Evolutionary conservation across 2,113 vertebrate species (phyloP).

Genomic region (Rousettus leschenaultii): DNA sequence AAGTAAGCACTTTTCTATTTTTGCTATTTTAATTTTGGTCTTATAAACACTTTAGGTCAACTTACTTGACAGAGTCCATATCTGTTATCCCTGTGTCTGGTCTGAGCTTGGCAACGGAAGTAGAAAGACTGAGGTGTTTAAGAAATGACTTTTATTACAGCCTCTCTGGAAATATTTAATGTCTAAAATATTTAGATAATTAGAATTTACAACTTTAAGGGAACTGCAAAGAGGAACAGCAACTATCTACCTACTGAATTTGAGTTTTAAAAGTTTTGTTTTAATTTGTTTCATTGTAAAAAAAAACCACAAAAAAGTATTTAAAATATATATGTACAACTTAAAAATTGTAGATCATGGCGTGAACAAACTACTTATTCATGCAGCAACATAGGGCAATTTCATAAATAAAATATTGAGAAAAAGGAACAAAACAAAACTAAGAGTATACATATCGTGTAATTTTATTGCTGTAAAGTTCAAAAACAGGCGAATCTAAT

Average conservation of each 20-base stretch:
- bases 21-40: background rate
- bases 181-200: constrained; percentile 35
- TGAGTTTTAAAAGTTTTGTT: background rate
- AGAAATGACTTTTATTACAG: constrained; percentile 26
- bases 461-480: background rate
- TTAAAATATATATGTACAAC: background rate
- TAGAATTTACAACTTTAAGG: constrained; percentile 31
- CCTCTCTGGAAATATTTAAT: constrained; percentile 39
- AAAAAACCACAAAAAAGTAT: background rate
- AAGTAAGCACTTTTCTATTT: background rate
- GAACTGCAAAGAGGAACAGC: background rate
- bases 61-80: constrained; percentile 8
- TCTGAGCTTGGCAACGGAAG: background rate
- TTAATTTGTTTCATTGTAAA: constrained; percentile 18
- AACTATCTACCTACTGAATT: background rate
- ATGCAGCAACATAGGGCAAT: background rate
- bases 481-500: background rate
- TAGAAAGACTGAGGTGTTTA: constrained; percentile 1
- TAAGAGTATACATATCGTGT: background rate
- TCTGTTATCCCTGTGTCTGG: background rate
- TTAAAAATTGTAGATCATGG: background rate
- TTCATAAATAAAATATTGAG: background rate
- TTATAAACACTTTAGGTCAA: constrained; percentile 1
- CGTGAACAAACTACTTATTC: background rate
- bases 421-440: background rate